These are phyloP conservation scores for Upupa epops DNA, from an alignment of 2,113 vertebrate species.

Conservation along the genomic window DNA sequence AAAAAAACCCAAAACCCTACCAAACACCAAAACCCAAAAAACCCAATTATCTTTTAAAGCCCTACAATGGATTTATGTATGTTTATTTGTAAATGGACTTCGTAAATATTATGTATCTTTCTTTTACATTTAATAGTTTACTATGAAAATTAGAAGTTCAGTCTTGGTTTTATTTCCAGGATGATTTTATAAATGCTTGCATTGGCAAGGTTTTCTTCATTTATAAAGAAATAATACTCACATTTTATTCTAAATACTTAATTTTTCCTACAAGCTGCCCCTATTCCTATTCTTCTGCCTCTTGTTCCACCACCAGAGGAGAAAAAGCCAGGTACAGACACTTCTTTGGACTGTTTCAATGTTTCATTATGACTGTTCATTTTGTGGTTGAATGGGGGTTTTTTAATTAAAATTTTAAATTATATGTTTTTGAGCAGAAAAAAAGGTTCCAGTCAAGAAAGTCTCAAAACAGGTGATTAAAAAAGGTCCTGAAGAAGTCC, in stretches of 20 bases:
- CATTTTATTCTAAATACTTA: conserved; percentile 56
- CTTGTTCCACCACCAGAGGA: conserved; percentile 69
- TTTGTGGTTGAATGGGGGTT: neutral
- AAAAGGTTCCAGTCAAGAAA: conserved; percentile 73
- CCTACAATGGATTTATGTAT: neutral
- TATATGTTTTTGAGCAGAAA: conserved; percentile 55
- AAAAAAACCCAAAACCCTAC: no score
- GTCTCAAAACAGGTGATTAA: conserved; percentile 71
- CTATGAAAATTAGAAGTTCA: neutral
- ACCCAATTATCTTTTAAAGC: neutral
- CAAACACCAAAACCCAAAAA: neutral
- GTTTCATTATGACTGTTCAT: neutral
- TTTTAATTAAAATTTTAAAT: neutral
- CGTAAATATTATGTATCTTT: neutral
- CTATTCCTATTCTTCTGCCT: conserved; percentile 72
- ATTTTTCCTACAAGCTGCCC: conserved; percentile 40
- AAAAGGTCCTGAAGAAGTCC: conserved; percentile 71
- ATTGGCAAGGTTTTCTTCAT: neutral
- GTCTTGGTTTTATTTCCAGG: neutral
- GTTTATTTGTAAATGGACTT: neutral
- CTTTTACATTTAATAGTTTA: neutral
- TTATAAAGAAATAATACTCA: neutral
- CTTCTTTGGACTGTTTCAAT: neutral
- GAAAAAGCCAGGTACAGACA: conserved; percentile 72
- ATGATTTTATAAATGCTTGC: neutral